A percentile compares a stretch with the other conserved stretches of the same genome.
Conservation (phyloP, 2,888 invertebrate genomes). For the Notodonta ziczac region DNA sequence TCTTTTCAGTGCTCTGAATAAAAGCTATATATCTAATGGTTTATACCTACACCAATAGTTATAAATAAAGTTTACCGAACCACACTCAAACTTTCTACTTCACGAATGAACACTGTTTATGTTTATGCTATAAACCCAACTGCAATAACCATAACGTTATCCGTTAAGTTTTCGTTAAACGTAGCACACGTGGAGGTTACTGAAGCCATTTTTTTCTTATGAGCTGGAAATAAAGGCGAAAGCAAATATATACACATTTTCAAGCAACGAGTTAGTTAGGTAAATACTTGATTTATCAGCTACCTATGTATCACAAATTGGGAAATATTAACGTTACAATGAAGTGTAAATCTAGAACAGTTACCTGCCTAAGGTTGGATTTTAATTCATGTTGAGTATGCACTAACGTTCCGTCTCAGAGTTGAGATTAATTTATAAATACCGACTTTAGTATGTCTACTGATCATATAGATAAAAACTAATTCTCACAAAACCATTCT, state of each 20-base stretch:
- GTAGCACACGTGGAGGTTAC: not conserved
- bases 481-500: too few species aligned
- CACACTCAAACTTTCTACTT: constrained; percentile 3
- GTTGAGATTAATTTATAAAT: too few species aligned
- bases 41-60: constrained; percentile 5
- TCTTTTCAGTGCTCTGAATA: not conserved
- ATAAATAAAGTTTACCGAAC: constrained; percentile 3
- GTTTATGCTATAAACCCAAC: constrained; percentile 3
- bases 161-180: constrained; percentile 1
- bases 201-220: not conserved
- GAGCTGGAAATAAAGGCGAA: not conserved
- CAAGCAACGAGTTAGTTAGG: too few species aligned
- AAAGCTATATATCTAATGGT: constrained; percentile 3
- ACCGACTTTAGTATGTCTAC: too few species aligned
- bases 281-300: too few species aligned
- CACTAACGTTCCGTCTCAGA: too few species aligned
- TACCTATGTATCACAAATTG: too few species aligned
- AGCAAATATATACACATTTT: not conserved
- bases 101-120: not conserved
- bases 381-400: too few species aligned
- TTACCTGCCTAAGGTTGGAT: too few species aligned
- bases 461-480: too few species aligned
- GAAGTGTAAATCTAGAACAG: too few species aligned
- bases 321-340: too few species aligned
- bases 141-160: constrained; percentile 4